Evolutionary conservation across 30 jellyfish, hydroid and myxozoan species (phyloP).

Genomic region (Aurelia aurita): DNA sequence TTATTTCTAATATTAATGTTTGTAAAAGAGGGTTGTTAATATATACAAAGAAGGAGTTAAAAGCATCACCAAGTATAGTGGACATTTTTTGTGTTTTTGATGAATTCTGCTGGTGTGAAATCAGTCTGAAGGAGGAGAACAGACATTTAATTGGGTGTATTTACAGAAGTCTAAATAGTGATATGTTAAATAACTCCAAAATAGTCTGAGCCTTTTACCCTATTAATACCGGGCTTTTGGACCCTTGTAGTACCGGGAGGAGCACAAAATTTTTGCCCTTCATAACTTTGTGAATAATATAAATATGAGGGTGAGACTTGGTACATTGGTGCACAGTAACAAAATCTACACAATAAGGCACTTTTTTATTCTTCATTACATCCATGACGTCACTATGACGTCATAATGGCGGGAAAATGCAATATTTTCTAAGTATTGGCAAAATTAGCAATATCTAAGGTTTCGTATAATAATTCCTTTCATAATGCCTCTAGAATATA

Average conservation of each 20-base stretch:
- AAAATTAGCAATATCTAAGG: no score
- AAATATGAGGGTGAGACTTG: no score
- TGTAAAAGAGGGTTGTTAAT: conserved; percentile 40
- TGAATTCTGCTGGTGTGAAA: conserved; percentile 52
- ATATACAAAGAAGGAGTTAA: conserved; percentile 21
- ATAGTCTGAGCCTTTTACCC: conserved; percentile 32
- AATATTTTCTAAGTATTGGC: no score
- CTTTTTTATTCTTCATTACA: no score
- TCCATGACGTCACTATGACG: no score
- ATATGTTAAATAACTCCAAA: conserved; percentile 28
- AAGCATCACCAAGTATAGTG: conserved; percentile 41
- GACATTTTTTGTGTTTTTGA: conserved; percentile 33
- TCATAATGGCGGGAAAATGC: no score
- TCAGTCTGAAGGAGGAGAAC: conserved; percentile 38
- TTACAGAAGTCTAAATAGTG: conserved; percentile 44
- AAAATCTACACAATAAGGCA: no score
- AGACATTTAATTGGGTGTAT: conserved; percentile 37
- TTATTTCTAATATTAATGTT: conserved; percentile 3
- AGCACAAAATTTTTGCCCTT: neutral
- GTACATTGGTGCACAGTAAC: no score
- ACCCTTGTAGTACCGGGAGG: conserved; percentile 7
- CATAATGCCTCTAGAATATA: no score
- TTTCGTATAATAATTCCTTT: no score
- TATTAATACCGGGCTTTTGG: neutral
- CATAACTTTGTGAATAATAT: no score